Evolutionary conservation across 2,113 vertebrate genomes (phyloP), one percentile per base, ranked within the genome.

Genomic region (Engraulis encrasicolus): DNA sequence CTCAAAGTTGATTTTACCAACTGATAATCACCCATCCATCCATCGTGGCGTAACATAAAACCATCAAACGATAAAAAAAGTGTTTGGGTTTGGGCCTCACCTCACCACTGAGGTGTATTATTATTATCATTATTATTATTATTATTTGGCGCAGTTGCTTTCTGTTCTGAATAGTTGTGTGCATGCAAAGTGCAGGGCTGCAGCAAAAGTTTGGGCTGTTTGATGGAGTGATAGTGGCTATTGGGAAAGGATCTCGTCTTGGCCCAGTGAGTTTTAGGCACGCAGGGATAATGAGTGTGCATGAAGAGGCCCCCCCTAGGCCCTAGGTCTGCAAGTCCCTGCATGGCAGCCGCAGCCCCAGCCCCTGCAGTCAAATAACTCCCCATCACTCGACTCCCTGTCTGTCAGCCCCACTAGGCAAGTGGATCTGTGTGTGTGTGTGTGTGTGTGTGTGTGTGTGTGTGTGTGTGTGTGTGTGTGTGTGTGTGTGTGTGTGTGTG

Each of bases 231-330:
- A 34, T 17, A 14, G 27, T 52, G 61, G 27, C 45, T 38, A n/a
- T 54, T 77, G 58, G 40, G 6, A 77, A 23, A 50, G 58, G 83
- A 66, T 34, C 78, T 80, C 50, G 50, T 78, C 66, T 19, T 83
- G 81, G 52, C 17, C 71, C 52, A 78, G 38, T 88, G 87, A 78
- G 15, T 87, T 40, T 61, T 82, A 31, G 87, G 87, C 49, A 88
- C 85, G 77, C 34, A 48, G 54, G 40, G 74, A 37, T 85, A 83
- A 88, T 84, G 80, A 80, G 23, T 48, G 23, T 48, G 52, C 82
- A 54, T 58, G 37, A 54, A 58, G 82, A 81, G 80, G 66, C 82
- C 83, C n/a, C 58, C 27, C 61, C 31, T 4, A 80, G 17, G 7
- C 52, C n/a, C 1, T 5, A 15, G 61, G 61, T 4, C 27, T 48